Evolutionary conservation across 2,113 vertebrate genomes (phyloP).

Genomic region (Greenwoodochromis staneri): DNA sequence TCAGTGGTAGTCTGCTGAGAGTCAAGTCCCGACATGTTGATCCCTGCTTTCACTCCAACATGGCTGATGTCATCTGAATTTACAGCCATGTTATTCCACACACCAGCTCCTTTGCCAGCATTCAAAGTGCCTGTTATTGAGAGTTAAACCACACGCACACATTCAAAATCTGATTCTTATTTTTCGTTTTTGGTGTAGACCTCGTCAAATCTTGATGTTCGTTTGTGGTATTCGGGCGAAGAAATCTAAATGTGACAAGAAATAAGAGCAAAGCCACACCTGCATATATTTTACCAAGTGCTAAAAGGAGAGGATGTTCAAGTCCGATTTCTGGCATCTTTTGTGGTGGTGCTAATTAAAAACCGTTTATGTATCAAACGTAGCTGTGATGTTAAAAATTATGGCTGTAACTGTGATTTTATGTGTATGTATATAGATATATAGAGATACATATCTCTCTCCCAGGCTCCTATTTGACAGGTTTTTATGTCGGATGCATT

Average conservation of each 20-base stretch:
- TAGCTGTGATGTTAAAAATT: background rate
- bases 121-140: background rate
- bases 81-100: constrained; percentile 33
- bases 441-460: rapidly evolving
- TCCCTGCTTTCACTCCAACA: background rate
- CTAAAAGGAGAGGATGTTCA: background rate
- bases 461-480: background rate
- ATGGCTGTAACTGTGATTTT: background rate
- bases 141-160: background rate
- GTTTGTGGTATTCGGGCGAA: background rate
- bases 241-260: background rate
- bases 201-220: background rate
- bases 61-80: constrained; percentile 39
- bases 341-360: background rate
- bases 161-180: background rate
- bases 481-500: background rate
- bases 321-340: background rate
- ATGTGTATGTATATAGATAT: background rate
- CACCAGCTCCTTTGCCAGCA: background rate
- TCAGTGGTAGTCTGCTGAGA: background rate
- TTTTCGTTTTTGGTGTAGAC: background rate
- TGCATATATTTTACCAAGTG: background rate
- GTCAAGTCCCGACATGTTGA: constrained; percentile 32
- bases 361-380: background rate
- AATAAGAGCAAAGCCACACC: background rate